Evolutionary conservation across 2,888 invertebrate genomes (phyloP).

Genomic region (Rhingia rostrata): DNA sequence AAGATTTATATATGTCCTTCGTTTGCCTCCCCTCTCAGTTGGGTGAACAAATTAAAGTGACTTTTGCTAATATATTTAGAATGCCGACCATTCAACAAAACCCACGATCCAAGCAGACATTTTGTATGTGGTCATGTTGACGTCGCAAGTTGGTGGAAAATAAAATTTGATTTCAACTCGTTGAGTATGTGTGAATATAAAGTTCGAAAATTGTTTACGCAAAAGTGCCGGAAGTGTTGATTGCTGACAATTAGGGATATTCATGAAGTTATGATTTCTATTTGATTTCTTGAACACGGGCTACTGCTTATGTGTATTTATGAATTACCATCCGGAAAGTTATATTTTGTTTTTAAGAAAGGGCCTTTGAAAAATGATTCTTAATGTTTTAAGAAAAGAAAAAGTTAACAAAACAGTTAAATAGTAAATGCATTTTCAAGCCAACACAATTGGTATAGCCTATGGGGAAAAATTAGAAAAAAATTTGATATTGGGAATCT

Average conservation of each 20-base stretch:
- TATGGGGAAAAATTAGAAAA: too few species aligned
- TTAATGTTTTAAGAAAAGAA: too few species aligned
- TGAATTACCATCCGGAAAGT: too few species aligned
- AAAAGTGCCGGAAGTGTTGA: conserved; percentile 35
- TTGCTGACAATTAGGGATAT: conserved; percentile 42
- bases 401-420: too few species aligned
- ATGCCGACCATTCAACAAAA: conserved; percentile 5
- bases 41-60: conserved; percentile 34
- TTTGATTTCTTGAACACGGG: background rate
- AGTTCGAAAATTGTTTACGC: conserved; percentile 30
- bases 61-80: conserved; percentile 26
- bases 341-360: too few species aligned
- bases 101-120: background rate
- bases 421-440: too few species aligned
- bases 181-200: background rate
- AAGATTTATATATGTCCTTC: conserved; percentile 35
- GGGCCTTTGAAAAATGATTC: too few species aligned
- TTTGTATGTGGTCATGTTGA: background rate
- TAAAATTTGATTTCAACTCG: conserved; percentile 30
- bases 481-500: too few species aligned
- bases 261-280: background rate
- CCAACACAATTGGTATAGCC: too few species aligned
- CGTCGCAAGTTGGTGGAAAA: conserved; percentile 17
- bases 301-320: background rate
- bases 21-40: background rate